phyloP scores from a whole-genome alignment of 1,140 invertebrate species.

The Sesamia nonagrioides region DNA sequence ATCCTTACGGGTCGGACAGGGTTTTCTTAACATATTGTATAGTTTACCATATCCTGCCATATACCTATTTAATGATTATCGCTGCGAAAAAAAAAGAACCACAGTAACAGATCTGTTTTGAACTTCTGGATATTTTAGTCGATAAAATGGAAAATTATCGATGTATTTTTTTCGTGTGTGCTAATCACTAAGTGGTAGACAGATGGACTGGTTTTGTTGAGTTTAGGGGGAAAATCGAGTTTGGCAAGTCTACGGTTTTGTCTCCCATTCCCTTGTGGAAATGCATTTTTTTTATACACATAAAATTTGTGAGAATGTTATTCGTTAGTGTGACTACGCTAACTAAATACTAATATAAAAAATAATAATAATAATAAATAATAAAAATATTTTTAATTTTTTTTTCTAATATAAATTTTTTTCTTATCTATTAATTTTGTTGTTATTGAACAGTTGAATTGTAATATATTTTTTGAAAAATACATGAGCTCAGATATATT shows the following conservation, averaged over 20 bases:
- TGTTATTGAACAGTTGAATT: too few species aligned
- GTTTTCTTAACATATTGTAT: too few species aligned
- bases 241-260: slow-evolving; percentile 31
- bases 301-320: slow-evolving; percentile 8
- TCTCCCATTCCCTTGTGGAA: slow-evolving; percentile 30
- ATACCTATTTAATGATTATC: slow-evolving; percentile 5
- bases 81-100: background rate
- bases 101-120: background rate
- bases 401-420: too few species aligned
- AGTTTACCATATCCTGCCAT: slow-evolving; percentile 37
- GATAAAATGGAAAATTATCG: slow-evolving; percentile 29
- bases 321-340: slow-evolving; percentile 18
- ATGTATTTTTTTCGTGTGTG: slow-evolving; percentile 4
- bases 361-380: too few species aligned
- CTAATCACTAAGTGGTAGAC: slow-evolving; percentile 35
- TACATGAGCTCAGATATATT: too few species aligned
- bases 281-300: slow-evolving; percentile 5
- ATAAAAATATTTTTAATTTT: background rate
- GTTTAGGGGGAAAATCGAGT: slow-evolving; percentile 39
- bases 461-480: too few species aligned
- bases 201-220: slow-evolving; percentile 34
- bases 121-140: slow-evolving; percentile 3
- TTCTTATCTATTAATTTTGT: too few species aligned
- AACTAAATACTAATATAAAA: slow-evolving; percentile 22
- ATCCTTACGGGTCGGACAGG: too few species aligned